phyloP scores from a whole-genome alignment of 2,797 vertebrate genomes.

The Peromyscus attwateri region DNA sequence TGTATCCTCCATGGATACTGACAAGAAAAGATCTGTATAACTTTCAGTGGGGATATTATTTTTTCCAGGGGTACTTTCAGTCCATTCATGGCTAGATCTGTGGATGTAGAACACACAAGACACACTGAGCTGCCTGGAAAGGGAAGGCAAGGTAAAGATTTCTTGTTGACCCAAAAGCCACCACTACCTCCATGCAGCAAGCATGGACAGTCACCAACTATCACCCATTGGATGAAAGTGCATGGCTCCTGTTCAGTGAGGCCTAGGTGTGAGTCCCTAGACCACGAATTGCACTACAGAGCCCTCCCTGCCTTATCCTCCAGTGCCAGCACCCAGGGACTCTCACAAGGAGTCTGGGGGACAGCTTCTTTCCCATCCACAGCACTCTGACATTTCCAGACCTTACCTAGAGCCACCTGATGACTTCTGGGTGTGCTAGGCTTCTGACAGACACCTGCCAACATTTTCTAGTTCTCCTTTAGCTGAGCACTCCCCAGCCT shows the following conservation, averaged over 20 bases:
- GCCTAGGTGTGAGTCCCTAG: neutral
- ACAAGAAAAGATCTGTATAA: neutral
- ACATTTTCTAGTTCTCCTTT: neutral
- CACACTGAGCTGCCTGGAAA: neutral
- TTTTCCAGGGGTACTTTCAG: neutral
- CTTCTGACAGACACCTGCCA: neutral
- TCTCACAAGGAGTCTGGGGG: neutral
- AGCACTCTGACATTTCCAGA: neutral
- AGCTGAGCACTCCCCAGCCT: neutral
- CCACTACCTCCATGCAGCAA: neutral
- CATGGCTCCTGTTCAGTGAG: no score
- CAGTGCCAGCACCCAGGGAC: neutral
- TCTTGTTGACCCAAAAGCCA: neutral
- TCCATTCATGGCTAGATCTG: neutral
- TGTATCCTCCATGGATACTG: neutral
- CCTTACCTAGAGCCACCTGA: neutral
- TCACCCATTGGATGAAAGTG: fast-evolving
- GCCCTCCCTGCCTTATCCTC: neutral
- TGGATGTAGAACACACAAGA: neutral
- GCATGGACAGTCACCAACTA: neutral
- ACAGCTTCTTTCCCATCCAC: no score
- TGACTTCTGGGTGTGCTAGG: neutral
- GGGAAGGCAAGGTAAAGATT: neutral
- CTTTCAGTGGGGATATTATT: neutral
- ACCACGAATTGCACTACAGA: neutral